Conservation (phyloP, 1,140 invertebrate species). For the Platyscapa corneri region DNA sequence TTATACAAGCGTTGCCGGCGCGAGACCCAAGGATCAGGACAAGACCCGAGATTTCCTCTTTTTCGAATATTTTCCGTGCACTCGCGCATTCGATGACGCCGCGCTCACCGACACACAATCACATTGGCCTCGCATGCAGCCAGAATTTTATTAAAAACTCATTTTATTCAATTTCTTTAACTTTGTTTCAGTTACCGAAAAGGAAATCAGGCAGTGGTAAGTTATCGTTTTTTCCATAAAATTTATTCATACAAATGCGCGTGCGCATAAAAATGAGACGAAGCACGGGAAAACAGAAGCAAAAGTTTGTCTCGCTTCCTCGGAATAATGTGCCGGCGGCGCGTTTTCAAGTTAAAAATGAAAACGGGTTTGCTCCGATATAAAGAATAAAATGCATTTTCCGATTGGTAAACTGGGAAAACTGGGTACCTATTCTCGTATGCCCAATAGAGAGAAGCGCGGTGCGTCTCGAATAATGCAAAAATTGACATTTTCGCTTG, state of each 20-base stretch:
- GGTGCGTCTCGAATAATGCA: neutral
- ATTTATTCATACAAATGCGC: neutral
- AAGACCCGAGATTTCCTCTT: neutral
- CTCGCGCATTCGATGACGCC: too few species aligned
- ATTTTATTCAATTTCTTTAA: conserved; percentile 56
- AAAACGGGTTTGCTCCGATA: neutral
- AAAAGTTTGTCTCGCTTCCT: neutral
- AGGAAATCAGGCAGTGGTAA: conserved; percentile 90
- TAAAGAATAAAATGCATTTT: neutral
- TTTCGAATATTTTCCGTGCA: neutral
- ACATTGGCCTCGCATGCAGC: neutral
- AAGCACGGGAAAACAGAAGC: neutral
- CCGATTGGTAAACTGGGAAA: neutral
- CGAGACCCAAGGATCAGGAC: neutral
- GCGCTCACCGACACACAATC: neutral
- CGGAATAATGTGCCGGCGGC: neutral
- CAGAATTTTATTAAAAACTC: neutral
- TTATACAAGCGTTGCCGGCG: neutral
- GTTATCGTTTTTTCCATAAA: conserved; percentile 62
- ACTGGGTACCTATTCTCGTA: neutral
- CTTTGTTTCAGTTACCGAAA: conserved; percentile 87
- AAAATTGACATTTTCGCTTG: neutral
- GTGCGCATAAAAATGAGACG: neutral
- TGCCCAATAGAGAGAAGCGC: neutral
- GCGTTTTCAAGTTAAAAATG: neutral